Evolutionary conservation across 2,113 vertebrate genomes (phyloP).

Genomic region (Sapajus apella): DNA sequence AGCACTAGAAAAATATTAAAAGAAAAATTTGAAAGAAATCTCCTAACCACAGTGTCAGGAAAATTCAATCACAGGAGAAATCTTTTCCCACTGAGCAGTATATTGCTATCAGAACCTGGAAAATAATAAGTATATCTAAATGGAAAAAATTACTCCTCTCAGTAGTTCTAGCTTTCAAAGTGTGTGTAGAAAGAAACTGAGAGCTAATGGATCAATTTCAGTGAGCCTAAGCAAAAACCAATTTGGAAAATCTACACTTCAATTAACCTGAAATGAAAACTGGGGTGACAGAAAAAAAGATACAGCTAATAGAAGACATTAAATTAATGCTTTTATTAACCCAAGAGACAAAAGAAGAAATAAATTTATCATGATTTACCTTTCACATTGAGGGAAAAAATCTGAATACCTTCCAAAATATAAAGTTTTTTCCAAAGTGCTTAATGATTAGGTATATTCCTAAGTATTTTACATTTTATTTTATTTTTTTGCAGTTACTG

Average conservation of each 20-base stretch:
- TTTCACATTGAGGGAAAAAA: conserved; percentile 38
- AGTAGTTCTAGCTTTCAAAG: background rate
- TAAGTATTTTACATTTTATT: too few species aligned
- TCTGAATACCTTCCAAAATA: background rate
- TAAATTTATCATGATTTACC: background rate
- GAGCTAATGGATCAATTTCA: background rate
- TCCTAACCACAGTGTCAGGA: background rate
- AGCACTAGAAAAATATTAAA: background rate
- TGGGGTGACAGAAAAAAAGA: conserved; percentile 15
- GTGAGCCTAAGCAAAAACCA: background rate
- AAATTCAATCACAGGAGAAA: background rate
- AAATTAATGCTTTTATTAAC: background rate
- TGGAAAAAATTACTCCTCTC: background rate
- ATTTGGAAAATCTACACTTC: conserved; percentile 10
- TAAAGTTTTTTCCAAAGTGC: background rate
- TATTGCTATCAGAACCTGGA: background rate
- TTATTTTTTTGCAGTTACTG: too few species aligned
- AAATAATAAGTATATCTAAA: conserved; percentile 32
- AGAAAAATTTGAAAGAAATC: background rate
- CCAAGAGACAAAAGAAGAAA: conserved; percentile 15
- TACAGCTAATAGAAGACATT: background rate
- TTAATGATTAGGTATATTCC: background rate
- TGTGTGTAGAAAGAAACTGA: background rate
- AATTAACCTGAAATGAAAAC: conserved; percentile 44
- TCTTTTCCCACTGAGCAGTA: background rate